Base-by-base conservation (phyloP, 2,888 invertebrate species). In the Eudasyphora cyanicolor region DNA sequence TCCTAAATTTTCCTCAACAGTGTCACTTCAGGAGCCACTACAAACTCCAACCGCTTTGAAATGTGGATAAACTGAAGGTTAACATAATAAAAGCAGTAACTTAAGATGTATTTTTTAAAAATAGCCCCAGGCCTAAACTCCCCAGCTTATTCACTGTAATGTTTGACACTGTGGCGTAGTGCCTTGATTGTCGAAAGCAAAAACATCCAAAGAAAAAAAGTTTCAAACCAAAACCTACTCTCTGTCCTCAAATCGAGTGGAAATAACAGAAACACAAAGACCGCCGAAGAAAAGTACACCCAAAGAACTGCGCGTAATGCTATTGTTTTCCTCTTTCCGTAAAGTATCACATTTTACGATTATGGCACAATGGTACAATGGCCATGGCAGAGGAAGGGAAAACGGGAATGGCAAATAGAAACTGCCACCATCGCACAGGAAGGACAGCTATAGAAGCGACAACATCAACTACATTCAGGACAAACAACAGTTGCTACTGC, bases 311-410 rank as follows among this genome's bases (percentile, higher is more conserved):
- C 27, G 29, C 14, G 54, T 67, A 62, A 76, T 69, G 73, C 76
- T 69, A 76, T 79, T 82, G 82, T 79, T 79, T 79, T 76, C 69
- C 38, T 62, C 62, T 67, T 27, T 79, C 67, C 73, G 60, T 79
- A 82, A 82, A 82, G 69, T 82, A 79, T 76, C 62, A 51, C 79
- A 79, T 83, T 83, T 83, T 83, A 83, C 54, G 79, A 83, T 79
- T 83, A 79, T 83, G 79, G 79, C 32, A 62, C 32, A 45, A 79
- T 83, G 79, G 79, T 29, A 62, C 32, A 45, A 83, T 67, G 67
- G 67, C 42, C 60, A 60, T 60, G 60, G 29, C 29, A 60, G 14
- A 10, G 27, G 29, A 29, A 60, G 14, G 2, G 27, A n/a, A 29
- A 29, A 29, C 7, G 14, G 27, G 14, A 27, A 54, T 12, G 24